Percentiles rank a stretch among this genome's conserved stretches.
phyloP scores from a whole-genome alignment of 1,140 invertebrate species.

The Idris sp. region DNA sequence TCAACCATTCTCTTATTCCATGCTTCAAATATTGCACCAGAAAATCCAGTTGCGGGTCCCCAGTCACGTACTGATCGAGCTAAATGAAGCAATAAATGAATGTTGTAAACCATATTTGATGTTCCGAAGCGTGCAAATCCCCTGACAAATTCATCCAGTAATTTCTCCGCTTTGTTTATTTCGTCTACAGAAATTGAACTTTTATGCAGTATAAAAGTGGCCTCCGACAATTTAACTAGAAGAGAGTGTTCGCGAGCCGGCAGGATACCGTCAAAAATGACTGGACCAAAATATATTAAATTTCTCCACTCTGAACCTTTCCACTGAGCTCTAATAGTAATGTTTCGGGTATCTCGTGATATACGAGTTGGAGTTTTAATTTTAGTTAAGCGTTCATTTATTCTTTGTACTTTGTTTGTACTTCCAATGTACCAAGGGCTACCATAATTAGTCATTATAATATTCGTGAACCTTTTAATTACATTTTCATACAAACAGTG shows the following conservation, averaged over 20 bases:
- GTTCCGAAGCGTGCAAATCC: constrained; percentile 8
- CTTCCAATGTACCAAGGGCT: too few species aligned
- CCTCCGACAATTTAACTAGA: constrained; percentile 6
- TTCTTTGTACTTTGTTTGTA: background rate
- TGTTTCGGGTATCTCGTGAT: background rate
- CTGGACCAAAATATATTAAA: constrained; percentile 15
- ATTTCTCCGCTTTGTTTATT: constrained; percentile 6
- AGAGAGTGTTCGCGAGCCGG: background rate
- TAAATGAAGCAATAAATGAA: constrained; percentile 16
- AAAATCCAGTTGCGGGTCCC: constrained; percentile 13
- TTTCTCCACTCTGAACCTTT: constrained; percentile 38
- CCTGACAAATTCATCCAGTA: constrained; percentile 11
- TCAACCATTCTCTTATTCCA: constrained; percentile 12
- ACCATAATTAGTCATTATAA: background rate
- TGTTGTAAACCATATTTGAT: constrained; percentile 21
- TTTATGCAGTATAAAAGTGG: constrained; percentile 8
- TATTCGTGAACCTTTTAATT: background rate
- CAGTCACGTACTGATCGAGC: constrained; percentile 7
- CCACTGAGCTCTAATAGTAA: too few species aligned
- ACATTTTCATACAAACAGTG: background rate
- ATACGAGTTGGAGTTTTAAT: constrained; percentile 11
- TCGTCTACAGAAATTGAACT: constrained; percentile 6
- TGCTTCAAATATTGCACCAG: constrained; percentile 18
- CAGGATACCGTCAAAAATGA: constrained; percentile 12
- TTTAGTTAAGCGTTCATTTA: background rate